Percentiles rank a stretch among this genome's conserved stretches.
Conservation (phyloP, 1,140 invertebrate genomes). For the Drosophila azteca region DNA sequence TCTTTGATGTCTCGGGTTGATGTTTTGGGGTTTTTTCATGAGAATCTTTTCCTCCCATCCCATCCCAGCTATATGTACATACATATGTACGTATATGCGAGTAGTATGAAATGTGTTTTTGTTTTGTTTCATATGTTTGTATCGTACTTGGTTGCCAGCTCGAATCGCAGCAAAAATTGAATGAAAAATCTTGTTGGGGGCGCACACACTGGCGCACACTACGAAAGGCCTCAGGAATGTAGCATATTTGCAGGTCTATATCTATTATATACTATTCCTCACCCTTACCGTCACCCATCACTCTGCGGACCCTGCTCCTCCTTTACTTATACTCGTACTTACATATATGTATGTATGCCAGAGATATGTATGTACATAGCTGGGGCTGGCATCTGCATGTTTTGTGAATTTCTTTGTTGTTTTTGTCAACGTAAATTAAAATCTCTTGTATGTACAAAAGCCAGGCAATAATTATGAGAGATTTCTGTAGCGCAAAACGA, state of each 20-base stretch:
- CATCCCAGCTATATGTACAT: constrained; percentile 18
- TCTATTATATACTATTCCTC: constrained; percentile 36
- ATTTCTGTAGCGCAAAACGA: constrained; percentile 36
- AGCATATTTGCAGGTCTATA: constrained; percentile 65
- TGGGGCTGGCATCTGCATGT: constrained; percentile 18
- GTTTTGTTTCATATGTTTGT: constrained; percentile 14
- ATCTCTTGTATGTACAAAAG: constrained; percentile 45
- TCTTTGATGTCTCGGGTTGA: constrained; percentile 34
- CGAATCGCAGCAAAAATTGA: constrained; percentile 49
- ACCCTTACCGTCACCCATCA: background rate
- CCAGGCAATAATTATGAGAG: constrained; percentile 61
- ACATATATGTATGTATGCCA: background rate
- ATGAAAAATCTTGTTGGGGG: constrained; percentile 58
- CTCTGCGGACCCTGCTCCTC: background rate
- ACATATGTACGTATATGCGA: background rate
- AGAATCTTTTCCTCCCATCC: constrained; percentile 11
- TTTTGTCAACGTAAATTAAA: constrained; percentile 62
- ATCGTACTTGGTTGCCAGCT: constrained; percentile 40
- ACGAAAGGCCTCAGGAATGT: constrained; percentile 67
- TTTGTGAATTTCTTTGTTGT: constrained; percentile 55
- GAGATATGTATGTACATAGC: constrained; percentile 21
- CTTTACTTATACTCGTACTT: too few relatives aligned
- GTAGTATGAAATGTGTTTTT: constrained; percentile 33
- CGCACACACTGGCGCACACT: constrained; percentile 29
- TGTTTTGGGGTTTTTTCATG: constrained; percentile 33